phyloP scores from a whole-genome alignment of 2,797 vertebrate species.

The Sebastes flavidus region DNA sequence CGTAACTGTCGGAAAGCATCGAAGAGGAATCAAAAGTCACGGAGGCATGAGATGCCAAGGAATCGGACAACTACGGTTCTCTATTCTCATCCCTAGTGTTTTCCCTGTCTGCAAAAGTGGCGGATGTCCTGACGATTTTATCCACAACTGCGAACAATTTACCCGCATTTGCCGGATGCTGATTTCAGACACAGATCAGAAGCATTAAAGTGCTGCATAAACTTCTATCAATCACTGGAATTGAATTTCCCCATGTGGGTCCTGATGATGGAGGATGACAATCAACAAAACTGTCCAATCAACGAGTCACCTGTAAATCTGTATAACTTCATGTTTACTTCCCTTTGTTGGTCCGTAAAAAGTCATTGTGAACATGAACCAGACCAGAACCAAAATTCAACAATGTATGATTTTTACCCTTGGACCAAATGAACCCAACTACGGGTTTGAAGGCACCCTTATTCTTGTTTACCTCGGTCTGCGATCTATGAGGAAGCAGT shows the following conservation, averaged over 20 bases:
- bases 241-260: neutral
- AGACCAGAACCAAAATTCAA: neutral
- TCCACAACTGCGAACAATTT: no score
- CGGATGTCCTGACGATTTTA: no score
- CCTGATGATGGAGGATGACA: neutral
- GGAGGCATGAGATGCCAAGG: no score
- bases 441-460: neutral
- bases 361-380: neutral
- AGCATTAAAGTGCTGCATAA: no score
- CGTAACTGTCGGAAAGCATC: no score
- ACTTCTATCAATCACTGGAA: no score
- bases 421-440: neutral
- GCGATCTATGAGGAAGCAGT: neutral
- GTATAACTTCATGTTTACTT: neutral
- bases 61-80: no score
- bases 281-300: neutral
- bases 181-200: no score
- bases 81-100: no score
- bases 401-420: neutral
- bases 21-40: no score
- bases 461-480: neutral
- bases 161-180: no score
- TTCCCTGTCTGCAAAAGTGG: no score
- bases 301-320: neutral
- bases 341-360: neutral